Percentiles rank a stretch among this genome's conserved stretches.
These are phyloP conservation scores for Eupithecia exiguata DNA, from an alignment of 2,888 invertebrate genomes.

Conservation along the genomic window DNA sequence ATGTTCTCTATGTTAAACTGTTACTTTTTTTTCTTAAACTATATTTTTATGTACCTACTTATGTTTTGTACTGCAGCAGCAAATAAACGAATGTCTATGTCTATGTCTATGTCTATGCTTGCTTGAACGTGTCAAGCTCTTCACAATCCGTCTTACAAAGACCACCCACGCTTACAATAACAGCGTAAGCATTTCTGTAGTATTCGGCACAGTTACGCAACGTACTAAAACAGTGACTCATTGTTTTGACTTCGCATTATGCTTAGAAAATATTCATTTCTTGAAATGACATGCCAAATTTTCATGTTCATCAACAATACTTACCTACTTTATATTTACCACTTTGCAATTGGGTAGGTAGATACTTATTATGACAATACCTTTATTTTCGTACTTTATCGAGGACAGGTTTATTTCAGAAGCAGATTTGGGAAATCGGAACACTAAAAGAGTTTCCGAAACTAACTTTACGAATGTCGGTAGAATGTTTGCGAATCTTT, in stretches of 20 bases:
- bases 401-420: neutral
- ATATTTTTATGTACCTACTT: no score
- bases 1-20: no score
- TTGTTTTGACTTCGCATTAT: constrained; percentile 5
- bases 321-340: neutral
- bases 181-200: constrained; percentile 5
- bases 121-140: constrained; percentile 18
- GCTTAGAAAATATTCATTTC: neutral
- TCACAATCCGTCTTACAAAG: constrained; percentile 14
- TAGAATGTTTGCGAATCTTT: constrained; percentile 15
- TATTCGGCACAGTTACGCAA: neutral
- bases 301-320: neutral
- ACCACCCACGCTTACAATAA: constrained; percentile 19
- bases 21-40: no score
- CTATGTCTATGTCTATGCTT: no score
- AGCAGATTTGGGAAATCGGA: neutral
- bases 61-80: no score
- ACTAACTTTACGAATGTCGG: neutral
- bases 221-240: neutral
- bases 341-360: neutral
- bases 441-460: constrained; percentile 6
- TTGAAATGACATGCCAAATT: neutral
- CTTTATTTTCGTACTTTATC: neutral
- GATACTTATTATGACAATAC: neutral
- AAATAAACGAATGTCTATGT: no score